These are phyloP conservation scores for Diploptera punctata DNA, from an alignment of 2,888 invertebrate genomes.

Conservation along the genomic window DNA sequence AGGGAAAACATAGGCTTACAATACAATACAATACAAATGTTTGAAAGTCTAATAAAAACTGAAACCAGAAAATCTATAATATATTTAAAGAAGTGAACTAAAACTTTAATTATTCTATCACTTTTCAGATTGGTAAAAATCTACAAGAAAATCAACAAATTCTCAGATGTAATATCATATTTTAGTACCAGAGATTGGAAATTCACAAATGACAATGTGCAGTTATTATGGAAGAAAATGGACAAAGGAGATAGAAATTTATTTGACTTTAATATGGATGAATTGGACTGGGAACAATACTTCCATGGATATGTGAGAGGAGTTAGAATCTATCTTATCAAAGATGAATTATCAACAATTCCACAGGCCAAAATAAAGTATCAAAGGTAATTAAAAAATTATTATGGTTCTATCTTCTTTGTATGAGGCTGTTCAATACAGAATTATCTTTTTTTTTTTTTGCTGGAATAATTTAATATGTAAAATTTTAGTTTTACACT, in stretches of 20 bases:
- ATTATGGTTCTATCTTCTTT: too few species aligned
- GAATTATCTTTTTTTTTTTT: too few species aligned
- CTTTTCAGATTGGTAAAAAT: slow-evolving; percentile 72
- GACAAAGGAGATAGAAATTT: slow-evolving; percentile 63
- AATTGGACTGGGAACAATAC: slow-evolving; percentile 46
- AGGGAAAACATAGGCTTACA: too few species aligned
- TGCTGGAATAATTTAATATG: too few species aligned
- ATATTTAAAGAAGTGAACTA: too few species aligned
- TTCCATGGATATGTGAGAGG: background rate
- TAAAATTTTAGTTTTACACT: too few species aligned
- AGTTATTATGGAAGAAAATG: slow-evolving; percentile 64
- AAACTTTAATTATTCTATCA: too few species aligned
- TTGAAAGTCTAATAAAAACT: too few species aligned
- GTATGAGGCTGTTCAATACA: too few species aligned
- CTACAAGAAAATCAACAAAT: slow-evolving; percentile 76
- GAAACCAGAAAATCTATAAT: too few species aligned
- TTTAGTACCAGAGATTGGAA: slow-evolving; percentile 82
- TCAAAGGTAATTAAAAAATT: too few species aligned
- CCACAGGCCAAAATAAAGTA: slow-evolving; percentile 7
- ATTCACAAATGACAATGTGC: slow-evolving; percentile 68
- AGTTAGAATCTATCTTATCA: slow-evolving; percentile 1
- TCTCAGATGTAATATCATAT: slow-evolving; percentile 75
- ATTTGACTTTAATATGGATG: slow-evolving; percentile 75
- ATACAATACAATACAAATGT: too few species aligned
- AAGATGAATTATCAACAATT: background rate